Percentiles rank a stretch among this genome's conserved stretches.
Evolutionary conservation across 2,888 invertebrate species (phyloP).

Genomic region (Marronus borbonicus): DNA sequence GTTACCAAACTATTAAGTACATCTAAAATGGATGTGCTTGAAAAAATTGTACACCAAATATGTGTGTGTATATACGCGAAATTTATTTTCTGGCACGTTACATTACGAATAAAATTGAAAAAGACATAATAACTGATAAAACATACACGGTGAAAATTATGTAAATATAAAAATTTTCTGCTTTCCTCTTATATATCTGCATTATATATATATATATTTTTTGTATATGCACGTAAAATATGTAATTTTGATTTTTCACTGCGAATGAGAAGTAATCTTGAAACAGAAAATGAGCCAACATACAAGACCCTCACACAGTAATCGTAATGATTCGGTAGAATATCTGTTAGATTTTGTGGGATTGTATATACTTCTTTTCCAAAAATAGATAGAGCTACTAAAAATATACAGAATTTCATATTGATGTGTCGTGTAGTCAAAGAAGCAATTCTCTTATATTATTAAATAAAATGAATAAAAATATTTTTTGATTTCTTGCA

Average conservation of each 20-base stretch:
- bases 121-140: slow-evolving; percentile 34
- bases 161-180: slow-evolving; percentile 21
- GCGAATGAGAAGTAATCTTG: neutral
- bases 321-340: slow-evolving; percentile 16
- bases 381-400: slow-evolving; percentile 62
- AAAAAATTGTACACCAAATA: slow-evolving; percentile 23
- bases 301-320: neutral
- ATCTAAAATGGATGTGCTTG: slow-evolving; percentile 16
- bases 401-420: slow-evolving; percentile 61
- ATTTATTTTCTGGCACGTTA: slow-evolving; percentile 24
- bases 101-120: neutral
- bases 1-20: neutral
- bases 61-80: slow-evolving; percentile 18
- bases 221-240: neutral
- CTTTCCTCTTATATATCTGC: slow-evolving; percentile 1
- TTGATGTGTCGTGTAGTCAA: slow-evolving; percentile 59
- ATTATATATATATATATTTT: neutral
- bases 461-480: slow-evolving; percentile 21
- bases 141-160: slow-evolving; percentile 44
- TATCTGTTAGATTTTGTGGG: slow-evolving; percentile 59
- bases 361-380: slow-evolving; percentile 62
- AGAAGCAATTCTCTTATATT: slow-evolving; percentile 53
- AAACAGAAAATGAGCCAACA: neutral
- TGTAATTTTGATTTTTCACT: too few relatives aligned
- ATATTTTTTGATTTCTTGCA: neutral